Evolutionary conservation across 2,888 invertebrate genomes (phyloP).

Genomic region (Drosophila falleni): DNA sequence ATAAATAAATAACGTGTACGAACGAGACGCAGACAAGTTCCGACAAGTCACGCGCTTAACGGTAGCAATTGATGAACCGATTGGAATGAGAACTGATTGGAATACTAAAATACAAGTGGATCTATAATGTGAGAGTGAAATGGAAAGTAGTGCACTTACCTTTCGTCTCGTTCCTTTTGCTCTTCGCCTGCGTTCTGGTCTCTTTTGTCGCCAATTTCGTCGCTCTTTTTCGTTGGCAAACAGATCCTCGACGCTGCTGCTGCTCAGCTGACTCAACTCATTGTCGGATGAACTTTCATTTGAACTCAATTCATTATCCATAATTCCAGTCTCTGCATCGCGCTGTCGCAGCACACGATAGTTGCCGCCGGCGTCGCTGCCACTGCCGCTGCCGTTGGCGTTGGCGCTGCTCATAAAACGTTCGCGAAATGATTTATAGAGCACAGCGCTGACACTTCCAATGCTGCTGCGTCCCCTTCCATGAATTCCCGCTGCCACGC

Average conservation of each 20-base stretch:
- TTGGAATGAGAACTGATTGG: slow-evolving; percentile 38
- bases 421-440: slow-evolving; percentile 72
- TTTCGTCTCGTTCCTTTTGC: slow-evolving; percentile 31
- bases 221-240: slow-evolving; percentile 63
- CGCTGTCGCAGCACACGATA: slow-evolving; percentile 71
- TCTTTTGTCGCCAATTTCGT: slow-evolving; percentile 58
- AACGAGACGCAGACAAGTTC: slow-evolving; percentile 20
- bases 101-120: slow-evolving; percentile 50
- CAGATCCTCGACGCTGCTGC: slow-evolving; percentile 79
- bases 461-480: slow-evolving; percentile 45
- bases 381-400: slow-evolving; percentile 18
- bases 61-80: slow-evolving; percentile 36
- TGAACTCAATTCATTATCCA: slow-evolving; percentile 23
- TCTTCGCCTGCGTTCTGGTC: slow-evolving; percentile 25
- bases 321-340: slow-evolving; percentile 68
- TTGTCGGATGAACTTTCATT: slow-evolving; percentile 38
- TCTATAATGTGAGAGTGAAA: slow-evolving; percentile 39
- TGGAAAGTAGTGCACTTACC: slow-evolving; percentile 63
- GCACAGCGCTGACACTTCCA: slow-evolving; percentile 62
- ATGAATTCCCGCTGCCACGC: slow-evolving; percentile 54
- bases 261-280: slow-evolving; percentile 39
- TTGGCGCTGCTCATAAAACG: slow-evolving; percentile 52
- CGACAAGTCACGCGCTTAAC: slow-evolving; percentile 45
- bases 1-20: slow-evolving; percentile 45
- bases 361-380: slow-evolving; percentile 36